Evolutionary conservation across 2,113 vertebrate genomes (phyloP).

Genomic region (Perccottus glenii): DNA sequence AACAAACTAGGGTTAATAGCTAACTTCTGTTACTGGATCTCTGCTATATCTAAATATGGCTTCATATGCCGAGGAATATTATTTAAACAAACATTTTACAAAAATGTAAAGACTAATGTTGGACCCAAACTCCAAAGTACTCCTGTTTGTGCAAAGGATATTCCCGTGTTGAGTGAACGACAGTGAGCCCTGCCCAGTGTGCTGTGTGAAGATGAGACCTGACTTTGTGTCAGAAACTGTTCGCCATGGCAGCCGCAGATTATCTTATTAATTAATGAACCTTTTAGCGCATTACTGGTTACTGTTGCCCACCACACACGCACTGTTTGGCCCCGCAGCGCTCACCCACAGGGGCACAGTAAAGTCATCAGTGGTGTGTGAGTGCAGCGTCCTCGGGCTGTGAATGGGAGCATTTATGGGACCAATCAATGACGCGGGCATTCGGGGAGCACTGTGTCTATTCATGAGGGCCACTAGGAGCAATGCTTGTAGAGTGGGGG

Average conservation of each 20-base stretch:
- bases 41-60: too few species aligned
- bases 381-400: conserved; percentile 13
- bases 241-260: conserved; percentile 54
- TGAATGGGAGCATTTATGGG: conserved; percentile 1
- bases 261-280: conserved; percentile 69
- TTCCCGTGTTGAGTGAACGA: too few species aligned
- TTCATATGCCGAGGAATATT: too few species aligned
- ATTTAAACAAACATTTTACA: too few species aligned
- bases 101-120: too few species aligned
- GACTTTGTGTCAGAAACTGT: conserved; percentile 49
- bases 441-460: conserved; percentile 40
- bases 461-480: conserved; percentile 12
- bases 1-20: too few species aligned
- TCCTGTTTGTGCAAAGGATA: too few species aligned
- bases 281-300: conserved; percentile 56
- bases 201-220: conserved; percentile 28
- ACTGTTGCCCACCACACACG: conserved; percentile 40
- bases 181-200: background rate
- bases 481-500: conserved; percentile 51
- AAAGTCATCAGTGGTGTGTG: background rate
- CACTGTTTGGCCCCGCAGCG: conserved; percentile 42
- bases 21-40: too few species aligned
- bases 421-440: conserved; percentile 49
- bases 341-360: conserved; percentile 24
- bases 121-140: too few species aligned